These are phyloP conservation scores for Zootoca vivipara DNA, from an alignment of 2,113 vertebrate species.

Conservation along the genomic window DNA sequence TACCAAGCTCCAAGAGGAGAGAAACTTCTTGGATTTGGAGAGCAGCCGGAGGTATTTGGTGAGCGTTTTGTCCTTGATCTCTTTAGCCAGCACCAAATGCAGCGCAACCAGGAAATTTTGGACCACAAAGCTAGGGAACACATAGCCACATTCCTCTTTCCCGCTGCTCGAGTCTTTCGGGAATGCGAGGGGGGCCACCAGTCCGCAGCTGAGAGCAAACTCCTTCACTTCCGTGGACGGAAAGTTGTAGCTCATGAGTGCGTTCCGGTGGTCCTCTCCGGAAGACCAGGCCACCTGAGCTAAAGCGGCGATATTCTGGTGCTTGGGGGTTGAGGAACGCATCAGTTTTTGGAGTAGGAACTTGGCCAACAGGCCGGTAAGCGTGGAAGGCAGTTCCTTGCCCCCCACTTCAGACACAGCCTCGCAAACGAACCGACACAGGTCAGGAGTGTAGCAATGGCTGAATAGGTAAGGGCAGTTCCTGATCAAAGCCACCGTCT, in stretches of 20 bases:
- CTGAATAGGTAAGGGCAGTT: slow-evolving; percentile 75
- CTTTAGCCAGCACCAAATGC: slow-evolving; percentile 78
- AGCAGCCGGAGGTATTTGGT: slow-evolving; percentile 75
- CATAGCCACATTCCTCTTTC: slow-evolving; percentile 51
- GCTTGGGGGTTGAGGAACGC: slow-evolving; percentile 1
- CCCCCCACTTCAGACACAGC: slow-evolving; percentile 43
- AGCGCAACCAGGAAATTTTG: slow-evolving; percentile 86
- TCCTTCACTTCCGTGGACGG: slow-evolving; percentile 64
- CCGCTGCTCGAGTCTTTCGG: slow-evolving; percentile 27
- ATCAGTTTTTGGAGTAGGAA: slow-evolving; percentile 68
- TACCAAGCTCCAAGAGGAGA: slow-evolving; percentile 82
- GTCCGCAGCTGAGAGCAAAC: slow-evolving; percentile 74
- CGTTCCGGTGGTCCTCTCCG: slow-evolving; percentile 74
- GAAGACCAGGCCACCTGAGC: slow-evolving; percentile 83
- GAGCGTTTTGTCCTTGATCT: slow-evolving; percentile 80
- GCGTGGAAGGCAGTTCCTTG: slow-evolving; percentile 78
- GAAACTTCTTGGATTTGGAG: slow-evolving; percentile 80
- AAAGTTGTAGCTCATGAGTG: slow-evolving; percentile 50
- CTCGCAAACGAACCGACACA: slow-evolving; percentile 84
- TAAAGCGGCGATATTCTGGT: slow-evolving; percentile 65
- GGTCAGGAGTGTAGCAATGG: slow-evolving; percentile 82
- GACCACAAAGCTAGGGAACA: slow-evolving; percentile 79
- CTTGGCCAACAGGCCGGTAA: slow-evolving; percentile 80
- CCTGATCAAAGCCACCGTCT: slow-evolving; percentile 70
- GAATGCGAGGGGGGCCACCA: slow-evolving; percentile 65